Base-by-base conservation (phyloP, 2,797 vertebrate genomes). In the Sebastes minor region DNA sequence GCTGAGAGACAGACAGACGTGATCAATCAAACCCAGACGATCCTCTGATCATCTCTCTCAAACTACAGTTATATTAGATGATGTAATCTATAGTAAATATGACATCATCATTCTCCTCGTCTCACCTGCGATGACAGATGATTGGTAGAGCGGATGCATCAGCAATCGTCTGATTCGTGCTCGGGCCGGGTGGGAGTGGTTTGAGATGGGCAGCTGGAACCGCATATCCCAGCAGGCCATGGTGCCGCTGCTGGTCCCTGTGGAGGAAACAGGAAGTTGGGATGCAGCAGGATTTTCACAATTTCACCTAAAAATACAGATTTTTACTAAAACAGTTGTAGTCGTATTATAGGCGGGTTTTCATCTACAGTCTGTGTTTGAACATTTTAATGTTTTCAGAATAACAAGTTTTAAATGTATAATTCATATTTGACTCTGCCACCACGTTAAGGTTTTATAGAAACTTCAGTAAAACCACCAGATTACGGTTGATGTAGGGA, bases 191-290 rank as follows among this genome's bases (percentile, higher is more conserved):
- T 99, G 98, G 64, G 95, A 96, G 93, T 99, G 98, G 92, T 97
- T 99, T n/a, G 98, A 99, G 88, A 99, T 99, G 1, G 98, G 98
- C 28, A 99, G 94, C 93, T 99, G 98, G 92, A 99, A 99, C 76
- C 98, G 92, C 98, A 99, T 99, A 78, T 99, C 98, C 98, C 98
- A 99, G 92, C 98, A 99, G 0, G 98, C 98, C 98, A 99, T 99
- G 81, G 97, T 98, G 65, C 98, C 98, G 49, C 97, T 99, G 95
- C 98, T 99, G 1, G 98, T 99, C 32, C 98, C 98, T 99, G 79
- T 6, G 2, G 71, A 38, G 65, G 27, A 65, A 7, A 66, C 11
- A 18, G 5, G 27, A 28, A 27, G 20, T 5, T 1, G 1, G 23
- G n/a, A 32, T 32, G 22, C 23, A 25, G 55, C 55, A 52, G 6